Evolutionary conservation across 2,113 vertebrate species (phyloP), one percentile per base, ranked within the genome.

Genomic region (human): DNA sequence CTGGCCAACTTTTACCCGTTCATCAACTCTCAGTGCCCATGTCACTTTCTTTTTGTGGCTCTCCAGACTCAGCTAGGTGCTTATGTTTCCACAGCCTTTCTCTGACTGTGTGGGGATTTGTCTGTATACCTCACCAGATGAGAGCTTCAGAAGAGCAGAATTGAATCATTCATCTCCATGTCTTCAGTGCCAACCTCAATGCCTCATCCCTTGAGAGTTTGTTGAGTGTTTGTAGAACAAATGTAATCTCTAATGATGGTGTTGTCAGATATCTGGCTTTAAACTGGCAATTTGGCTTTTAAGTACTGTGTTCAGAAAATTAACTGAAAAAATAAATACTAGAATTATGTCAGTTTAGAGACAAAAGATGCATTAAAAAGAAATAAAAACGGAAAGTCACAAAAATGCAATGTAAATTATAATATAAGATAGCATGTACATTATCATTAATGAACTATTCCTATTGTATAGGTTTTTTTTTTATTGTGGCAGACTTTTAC

Each of bases 211-310:
- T 45, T 30, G 68, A 66, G 11, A 48, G 11, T 94, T 94, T 84
- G 30, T 80, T 85, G 43, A 86, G 76, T 59, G 45, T 92, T 78
- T 52, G 8, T 76, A 50, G 32, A 91, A 55, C 23, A 92, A 78
- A 38, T 45, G 32, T 50, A 64, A 14, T 81, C 25, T 66, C 59
- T 83, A 94, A 59, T 52, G 73, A 89, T 38, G 73, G 27, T 66
- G 27, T 14, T 89, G 72, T 78, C 78, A 78, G 57, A 50, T 55
- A 40, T 23, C n/a, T 95, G 95, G 35, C 83, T 95, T 85, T 92
- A 32, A 92, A 55, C 8, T 52, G 73, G 20, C 59, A 55, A 55
- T 43, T 81, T 76, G 88, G 0, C 27, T 78, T 72, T 89, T 66
- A 55, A 84, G 48, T 55, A 57, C 35, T 78, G 12, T 76, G 7